Evolutionary conservation across 2,113 vertebrate genomes (phyloP), one percentile per base, ranked within the genome.

Genomic region (Acanthochromis polyacanthus): DNA sequence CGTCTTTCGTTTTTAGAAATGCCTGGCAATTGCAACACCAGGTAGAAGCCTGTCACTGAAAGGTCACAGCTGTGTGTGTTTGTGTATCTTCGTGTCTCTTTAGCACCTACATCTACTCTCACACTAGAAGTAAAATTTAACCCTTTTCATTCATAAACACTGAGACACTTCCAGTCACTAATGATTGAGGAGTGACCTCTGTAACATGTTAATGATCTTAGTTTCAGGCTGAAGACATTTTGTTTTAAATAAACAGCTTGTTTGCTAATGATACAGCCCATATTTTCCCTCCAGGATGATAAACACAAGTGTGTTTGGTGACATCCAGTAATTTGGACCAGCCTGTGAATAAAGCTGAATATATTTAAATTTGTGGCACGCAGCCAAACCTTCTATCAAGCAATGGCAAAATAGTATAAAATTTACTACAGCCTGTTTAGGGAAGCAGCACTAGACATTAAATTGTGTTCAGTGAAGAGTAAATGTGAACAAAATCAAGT

Each of bases 11-110:
- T 43, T 51, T 30, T 50, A 38, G 43, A n/a, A 36, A 57, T 38
- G 5, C 7, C 53, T 50, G 50, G 52, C 77, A 80, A 80, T 80
- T 79, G 62, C 62, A 46, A 17, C 20, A 52, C 32, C 52, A 82
- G 38, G 30, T 71, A 53, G 40, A 74, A 17, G 4, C 12, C 43
- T 60, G 58, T 55, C 38, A 67, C n/a, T 45, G 55, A 61, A 51
- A 74, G 53, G 71, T 55, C 48, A 51, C 4, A 51, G 3, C 5
- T 43, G 23, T 53, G 32, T 36, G 32, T 28, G 3, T 45, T 11
- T 53, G 14, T 55, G 11, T n/a, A 1, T 45, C 1, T 36, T 4
- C 12, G 3, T 58, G 4, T 22, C 48, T 25, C 10, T 30, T 20
- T 55, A 17, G 6, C 5, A 7, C 22, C 20, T 67, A 8, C 6